These are phyloP conservation scores for Pelodytes ibericus DNA, from an alignment of 2,797 vertebrate species.

Conservation along the genomic window DNA sequence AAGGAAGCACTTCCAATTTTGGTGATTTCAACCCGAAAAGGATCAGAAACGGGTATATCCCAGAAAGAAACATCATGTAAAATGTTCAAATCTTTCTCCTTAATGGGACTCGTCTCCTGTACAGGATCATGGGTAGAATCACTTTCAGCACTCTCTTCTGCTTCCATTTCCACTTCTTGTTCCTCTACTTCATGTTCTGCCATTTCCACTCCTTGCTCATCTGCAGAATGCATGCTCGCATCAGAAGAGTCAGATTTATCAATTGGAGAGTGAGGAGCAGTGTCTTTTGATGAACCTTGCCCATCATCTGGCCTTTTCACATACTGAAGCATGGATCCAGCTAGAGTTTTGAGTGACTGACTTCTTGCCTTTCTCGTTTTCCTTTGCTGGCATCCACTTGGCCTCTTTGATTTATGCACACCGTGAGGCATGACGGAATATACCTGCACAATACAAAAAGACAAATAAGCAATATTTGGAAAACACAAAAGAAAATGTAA, in stretches of 20 bases:
- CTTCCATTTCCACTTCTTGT: neutral
- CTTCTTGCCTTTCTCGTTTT: neutral
- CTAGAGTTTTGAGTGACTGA: neutral
- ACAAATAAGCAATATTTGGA: too few species aligned
- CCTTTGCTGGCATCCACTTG: neutral
- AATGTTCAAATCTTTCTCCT: slow-evolving; percentile 11
- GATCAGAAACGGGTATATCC: slow-evolving; percentile 14
- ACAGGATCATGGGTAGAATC: slow-evolving; percentile 6
- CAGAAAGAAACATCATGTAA: slow-evolving; percentile 19
- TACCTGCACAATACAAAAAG: too few species aligned
- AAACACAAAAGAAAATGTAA: too few species aligned
- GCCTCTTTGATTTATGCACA: slow-evolving; percentile 2
- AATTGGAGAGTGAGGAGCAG: neutral
- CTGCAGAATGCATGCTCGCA: neutral
- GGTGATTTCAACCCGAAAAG: slow-evolving; percentile 7
- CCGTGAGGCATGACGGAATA: slow-evolving; percentile 4
- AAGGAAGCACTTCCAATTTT: slow-evolving; percentile 25
- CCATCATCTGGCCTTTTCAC: slow-evolving; percentile 1
- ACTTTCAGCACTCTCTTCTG: slow-evolving; percentile 14
- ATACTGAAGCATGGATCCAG: slow-evolving; percentile 1
- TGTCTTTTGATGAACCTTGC: neutral
- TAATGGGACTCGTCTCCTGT: neutral
- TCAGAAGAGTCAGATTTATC: neutral
- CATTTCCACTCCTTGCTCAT: slow-evolving; percentile 4
- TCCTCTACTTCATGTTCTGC: slow-evolving; percentile 9